A percentile compares a stretch with the other conserved stretches of the same genome.
Conservation (phyloP, 2,113 vertebrate species). For the Petroica traversi region DNA sequence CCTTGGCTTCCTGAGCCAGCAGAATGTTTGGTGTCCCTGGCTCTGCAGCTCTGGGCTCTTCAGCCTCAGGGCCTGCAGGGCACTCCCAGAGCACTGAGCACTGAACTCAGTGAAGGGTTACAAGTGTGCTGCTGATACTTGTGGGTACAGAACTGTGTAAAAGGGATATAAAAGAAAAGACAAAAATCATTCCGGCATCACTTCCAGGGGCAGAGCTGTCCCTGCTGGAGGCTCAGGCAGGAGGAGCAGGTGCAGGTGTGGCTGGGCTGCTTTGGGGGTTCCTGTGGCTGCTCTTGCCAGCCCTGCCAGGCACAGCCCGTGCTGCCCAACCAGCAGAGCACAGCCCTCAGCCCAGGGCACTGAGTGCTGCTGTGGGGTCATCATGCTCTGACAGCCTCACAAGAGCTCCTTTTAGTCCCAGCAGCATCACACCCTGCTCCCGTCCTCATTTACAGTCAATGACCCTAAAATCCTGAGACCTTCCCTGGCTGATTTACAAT, state of each 20-base stretch:
- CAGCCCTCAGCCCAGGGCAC: background rate
- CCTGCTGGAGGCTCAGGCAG: background rate
- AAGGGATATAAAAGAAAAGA: too few relatives aligned
- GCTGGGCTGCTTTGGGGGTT: background rate
- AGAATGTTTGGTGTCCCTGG: too few relatives aligned
- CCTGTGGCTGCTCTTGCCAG: background rate
- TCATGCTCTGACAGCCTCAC: background rate
- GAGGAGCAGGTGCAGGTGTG: background rate
- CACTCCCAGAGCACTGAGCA: too few relatives aligned
- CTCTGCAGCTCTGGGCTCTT: too few relatives aligned
- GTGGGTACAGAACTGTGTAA: too few relatives aligned
- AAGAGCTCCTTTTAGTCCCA: background rate
- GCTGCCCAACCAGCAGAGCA: background rate
- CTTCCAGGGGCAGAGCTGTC: background rate
- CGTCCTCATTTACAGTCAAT: background rate
- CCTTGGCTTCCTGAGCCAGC: too few relatives aligned
- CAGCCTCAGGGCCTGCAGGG: too few relatives aligned
- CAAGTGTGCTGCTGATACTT: too few relatives aligned
- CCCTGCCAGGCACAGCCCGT: background rate
- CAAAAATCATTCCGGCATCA: too few relatives aligned
- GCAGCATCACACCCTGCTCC: background rate
- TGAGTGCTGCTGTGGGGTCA: background rate
- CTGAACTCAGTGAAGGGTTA: too few relatives aligned
- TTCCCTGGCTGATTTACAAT: too few relatives aligned
- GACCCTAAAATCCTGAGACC: too few relatives aligned